A percentile compares a stretch with the other conserved stretches of the same genome.
phyloP scores from a whole-genome alignment of 2,797 vertebrate genomes.

The Syngnathus rostellatus region DNA sequence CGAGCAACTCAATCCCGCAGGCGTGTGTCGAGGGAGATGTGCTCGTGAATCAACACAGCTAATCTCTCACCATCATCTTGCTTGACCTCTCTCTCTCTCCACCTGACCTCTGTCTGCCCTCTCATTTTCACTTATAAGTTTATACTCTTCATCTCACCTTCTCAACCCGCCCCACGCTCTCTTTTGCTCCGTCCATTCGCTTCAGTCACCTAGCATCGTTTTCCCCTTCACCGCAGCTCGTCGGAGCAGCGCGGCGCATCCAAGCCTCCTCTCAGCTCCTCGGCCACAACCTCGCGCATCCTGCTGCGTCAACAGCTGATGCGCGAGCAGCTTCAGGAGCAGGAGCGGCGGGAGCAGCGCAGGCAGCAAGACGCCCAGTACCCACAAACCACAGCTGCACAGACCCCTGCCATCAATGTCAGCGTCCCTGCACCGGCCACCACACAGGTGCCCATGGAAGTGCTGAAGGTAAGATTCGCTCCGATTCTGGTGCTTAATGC shows the following conservation, averaged over 20 bases:
- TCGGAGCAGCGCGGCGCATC: constrained; percentile 84
- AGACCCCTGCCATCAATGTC: constrained; percentile 94
- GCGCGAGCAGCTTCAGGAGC: constrained; percentile 97
- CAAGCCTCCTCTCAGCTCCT: constrained; percentile 92
- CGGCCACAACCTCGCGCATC: constrained; percentile 91
- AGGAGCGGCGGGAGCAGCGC: constrained; percentile 90
- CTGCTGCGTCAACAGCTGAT: constrained; percentile 97
- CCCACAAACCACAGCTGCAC: constrained; percentile 76
- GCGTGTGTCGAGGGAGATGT: neutral
- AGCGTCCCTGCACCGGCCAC: constrained; percentile 75
- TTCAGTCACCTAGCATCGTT: constrained; percentile 18
- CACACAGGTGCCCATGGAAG: constrained; percentile 91
- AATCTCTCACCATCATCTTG: constrained; percentile 29
- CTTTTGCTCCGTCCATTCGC: neutral
- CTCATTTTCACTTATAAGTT: constrained; percentile 20
- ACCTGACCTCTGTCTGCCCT: constrained; percentile 33
- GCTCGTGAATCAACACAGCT: constrained; percentile 8
- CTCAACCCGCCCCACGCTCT: neutral
- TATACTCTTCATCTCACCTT: constrained; percentile 16
- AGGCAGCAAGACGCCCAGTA: constrained; percentile 80
- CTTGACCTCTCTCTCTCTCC: constrained; percentile 37
- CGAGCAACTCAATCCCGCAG: neutral
- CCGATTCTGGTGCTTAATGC: neutral
- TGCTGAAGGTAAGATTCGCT: constrained; percentile 81
- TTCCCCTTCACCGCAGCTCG: constrained; percentile 65